Conservation (phyloP, 1,140 invertebrate species). For the Drosophila quadrilineata region DNA sequence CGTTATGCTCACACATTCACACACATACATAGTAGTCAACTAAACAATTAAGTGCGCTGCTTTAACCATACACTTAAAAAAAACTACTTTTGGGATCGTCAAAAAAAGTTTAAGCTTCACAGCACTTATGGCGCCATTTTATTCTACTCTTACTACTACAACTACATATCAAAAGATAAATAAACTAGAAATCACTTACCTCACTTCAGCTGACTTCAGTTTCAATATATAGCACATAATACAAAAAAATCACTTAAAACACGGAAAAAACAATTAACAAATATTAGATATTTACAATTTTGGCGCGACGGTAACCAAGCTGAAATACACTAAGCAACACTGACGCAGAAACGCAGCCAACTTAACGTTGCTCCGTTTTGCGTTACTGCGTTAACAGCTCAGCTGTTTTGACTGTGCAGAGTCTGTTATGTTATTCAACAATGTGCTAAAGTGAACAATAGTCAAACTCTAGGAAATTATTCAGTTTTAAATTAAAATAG, state of each 20-base stretch:
- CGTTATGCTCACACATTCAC: background rate
- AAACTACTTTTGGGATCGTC: too few species aligned
- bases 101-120: too few species aligned
- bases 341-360: background rate
- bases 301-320: background rate
- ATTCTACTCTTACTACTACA: too few species aligned
- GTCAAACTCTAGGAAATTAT: background rate
- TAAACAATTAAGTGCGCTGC: background rate
- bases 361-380: background rate
- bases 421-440: conserved; percentile 36
- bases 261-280: background rate
- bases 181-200: too few species aligned
- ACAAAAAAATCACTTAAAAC: background rate
- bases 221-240: too few species aligned
- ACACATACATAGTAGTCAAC: background rate
- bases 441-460: background rate
- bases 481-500: conserved; percentile 8
- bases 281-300: background rate
- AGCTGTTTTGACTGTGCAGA: conserved; percentile 26
- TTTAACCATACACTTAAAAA: background rate
- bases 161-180: too few species aligned
- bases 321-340: background rate
- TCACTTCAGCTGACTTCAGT: too few species aligned
- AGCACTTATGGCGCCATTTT: too few species aligned
- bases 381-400: conserved; percentile 11